Conservation (phyloP, 2,888 invertebrate species). For the Drosophila tanythrix region DNA sequence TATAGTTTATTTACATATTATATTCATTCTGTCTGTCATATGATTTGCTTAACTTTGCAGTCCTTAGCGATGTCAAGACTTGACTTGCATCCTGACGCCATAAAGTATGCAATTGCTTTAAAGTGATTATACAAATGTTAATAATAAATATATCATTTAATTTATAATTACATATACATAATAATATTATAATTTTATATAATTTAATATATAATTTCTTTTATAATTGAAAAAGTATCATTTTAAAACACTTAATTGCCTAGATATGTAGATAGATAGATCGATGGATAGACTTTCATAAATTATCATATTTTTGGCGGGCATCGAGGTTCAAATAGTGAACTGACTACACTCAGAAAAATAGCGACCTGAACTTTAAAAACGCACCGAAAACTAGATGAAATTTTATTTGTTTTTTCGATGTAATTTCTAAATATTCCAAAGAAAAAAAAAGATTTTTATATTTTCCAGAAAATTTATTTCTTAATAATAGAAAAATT, state of each 20-base stretch:
- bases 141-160: not conserved
- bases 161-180: no score
- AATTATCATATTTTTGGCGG: not conserved
- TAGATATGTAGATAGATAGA: not conserved
- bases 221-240: not conserved
- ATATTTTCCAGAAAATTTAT: not conserved
- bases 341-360: not conserved
- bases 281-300: not conserved
- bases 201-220: no score
- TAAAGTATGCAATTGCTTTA: constrained; percentile 2
- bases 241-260: not conserved
- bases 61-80: not conserved
- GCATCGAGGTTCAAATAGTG: not conserved
- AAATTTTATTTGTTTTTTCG: not conserved
- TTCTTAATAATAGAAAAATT: not conserved
- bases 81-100: not conserved
- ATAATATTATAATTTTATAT: no score
- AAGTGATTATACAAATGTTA: not conserved
- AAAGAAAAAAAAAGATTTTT: not conserved
- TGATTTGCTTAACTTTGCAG: not conserved
- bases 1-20: not conserved
- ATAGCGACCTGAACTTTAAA: no score
- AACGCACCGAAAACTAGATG: not conserved
- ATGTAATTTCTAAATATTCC: not conserved
- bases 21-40: not conserved